Percentiles rank a stretch among this genome's conserved stretches.
Conservation (phyloP, 2,797 vertebrate genomes). For the Enteromius radiatus region DNA sequence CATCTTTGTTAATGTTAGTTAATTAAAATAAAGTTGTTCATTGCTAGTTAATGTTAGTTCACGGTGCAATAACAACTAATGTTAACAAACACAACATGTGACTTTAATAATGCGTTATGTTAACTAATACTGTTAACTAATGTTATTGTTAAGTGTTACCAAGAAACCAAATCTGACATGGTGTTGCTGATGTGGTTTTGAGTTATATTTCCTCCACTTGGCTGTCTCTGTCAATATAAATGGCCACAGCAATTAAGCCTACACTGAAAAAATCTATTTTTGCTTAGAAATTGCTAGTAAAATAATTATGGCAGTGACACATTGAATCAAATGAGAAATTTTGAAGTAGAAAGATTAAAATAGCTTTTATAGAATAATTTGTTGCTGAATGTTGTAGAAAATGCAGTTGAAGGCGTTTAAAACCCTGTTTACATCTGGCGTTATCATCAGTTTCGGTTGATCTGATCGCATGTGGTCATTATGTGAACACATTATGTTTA, state of each 20-base stretch:
- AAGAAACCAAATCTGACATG: background rate
- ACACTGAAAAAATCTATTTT: background rate
- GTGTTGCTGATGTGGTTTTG: background rate
- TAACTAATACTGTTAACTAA: too few species aligned
- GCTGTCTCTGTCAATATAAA: background rate
- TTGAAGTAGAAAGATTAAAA: background rate
- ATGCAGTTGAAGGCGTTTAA: background rate
- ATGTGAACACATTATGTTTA: constrained; percentile 5
- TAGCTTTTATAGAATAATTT: background rate
- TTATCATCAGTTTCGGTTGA: background rate
- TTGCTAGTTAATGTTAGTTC: too few species aligned
- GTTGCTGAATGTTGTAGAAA: background rate
- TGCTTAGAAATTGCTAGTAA: background rate
- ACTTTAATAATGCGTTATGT: too few species aligned
- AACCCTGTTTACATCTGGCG: background rate
- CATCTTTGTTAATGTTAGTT: too few species aligned
- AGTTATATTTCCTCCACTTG: background rate
- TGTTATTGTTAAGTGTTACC: too few species aligned
- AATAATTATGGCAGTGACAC: background rate
- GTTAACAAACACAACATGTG: too few species aligned
- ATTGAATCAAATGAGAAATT: background rate
- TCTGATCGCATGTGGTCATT: constrained; percentile 11
- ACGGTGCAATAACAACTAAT: too few species aligned
- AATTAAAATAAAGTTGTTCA: too few species aligned
- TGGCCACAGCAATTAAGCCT: background rate